Evolutionary conservation across 2,113 vertebrate species (phyloP).

Genomic region (Phalacrocorax aristotelis): DNA sequence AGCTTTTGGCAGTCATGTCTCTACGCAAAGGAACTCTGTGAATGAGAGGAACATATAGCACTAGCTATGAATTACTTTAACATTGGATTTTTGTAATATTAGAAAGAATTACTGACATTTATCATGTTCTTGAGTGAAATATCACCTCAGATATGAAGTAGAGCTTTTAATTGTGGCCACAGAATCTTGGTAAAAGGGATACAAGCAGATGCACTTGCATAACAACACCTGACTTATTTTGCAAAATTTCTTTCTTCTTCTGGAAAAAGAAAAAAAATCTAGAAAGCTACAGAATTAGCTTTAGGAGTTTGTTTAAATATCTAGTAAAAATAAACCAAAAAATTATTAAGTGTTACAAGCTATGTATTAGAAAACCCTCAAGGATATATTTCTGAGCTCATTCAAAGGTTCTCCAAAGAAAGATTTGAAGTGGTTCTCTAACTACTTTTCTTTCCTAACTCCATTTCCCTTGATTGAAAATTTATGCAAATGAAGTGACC

Average conservation of each 20-base stretch:
- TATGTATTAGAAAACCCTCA: neutral
- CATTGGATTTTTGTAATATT: neutral
- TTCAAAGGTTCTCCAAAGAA: neutral
- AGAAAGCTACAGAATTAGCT: neutral
- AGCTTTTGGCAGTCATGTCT: neutral
- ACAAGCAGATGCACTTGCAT: neutral
- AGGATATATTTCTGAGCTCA: neutral
- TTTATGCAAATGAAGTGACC: neutral
- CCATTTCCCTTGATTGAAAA: neutral
- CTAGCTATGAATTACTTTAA: neutral
- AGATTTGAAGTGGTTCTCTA: neutral
- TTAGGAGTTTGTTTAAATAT: neutral
- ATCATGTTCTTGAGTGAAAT: neutral
- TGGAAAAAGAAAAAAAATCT: neutral
- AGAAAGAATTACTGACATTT: neutral
- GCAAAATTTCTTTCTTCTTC: neutral
- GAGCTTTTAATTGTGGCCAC: neutral
- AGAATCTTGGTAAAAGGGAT: neutral
- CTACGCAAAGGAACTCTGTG: neutral
- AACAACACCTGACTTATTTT: neutral
- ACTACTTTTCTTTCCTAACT: neutral
- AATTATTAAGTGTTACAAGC: rapidly evolving
- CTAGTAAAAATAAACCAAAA: neutral
- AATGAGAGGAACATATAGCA: neutral
- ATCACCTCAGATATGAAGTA: neutral